A percentile compares a stretch with the other conserved stretches of the same genome.
Evolutionary conservation across 2,113 vertebrate species (phyloP).

Genomic region (Boulengeromyrus knoepffleri): DNA sequence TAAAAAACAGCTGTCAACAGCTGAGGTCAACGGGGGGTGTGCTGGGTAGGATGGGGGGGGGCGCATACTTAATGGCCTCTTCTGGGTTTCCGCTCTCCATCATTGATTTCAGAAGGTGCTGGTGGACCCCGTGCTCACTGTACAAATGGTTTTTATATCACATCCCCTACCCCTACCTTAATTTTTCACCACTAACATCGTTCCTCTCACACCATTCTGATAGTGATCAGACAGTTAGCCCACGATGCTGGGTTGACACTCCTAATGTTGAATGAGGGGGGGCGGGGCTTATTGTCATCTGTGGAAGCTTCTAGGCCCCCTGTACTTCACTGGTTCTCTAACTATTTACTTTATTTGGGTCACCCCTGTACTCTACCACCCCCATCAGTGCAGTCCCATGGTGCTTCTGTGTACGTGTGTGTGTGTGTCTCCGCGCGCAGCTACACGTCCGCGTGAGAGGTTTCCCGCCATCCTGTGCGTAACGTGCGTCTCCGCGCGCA

Average conservation of each 20-base stretch:
- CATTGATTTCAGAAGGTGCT: not conserved
- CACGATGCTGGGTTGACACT: not conserved
- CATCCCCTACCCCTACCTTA: not conserved
- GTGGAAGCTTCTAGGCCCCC: not conserved
- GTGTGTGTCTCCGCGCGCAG: not conserved
- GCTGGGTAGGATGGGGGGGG: not conserved
- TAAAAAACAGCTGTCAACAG: not conserved
- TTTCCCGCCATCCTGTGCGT: conserved; percentile 46
- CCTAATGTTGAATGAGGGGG: not conserved
- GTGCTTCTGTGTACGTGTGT: not conserved
- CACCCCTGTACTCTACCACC: not conserved
- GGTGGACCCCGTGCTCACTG: not conserved
- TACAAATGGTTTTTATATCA: not conserved
- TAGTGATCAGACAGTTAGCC: not conserved
- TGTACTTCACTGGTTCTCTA: not conserved
- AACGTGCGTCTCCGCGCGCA: conserved; percentile 44
- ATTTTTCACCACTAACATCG: not conserved
- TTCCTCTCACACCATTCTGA: not conserved
- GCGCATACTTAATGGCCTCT: not conserved
- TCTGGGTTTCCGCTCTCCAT: not conserved
- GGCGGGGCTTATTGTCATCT: not conserved
- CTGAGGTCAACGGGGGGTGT: not conserved
- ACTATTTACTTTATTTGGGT: not conserved
- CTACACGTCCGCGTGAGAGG: not conserved
- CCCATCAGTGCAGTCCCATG: not conserved